These are phyloP conservation scores for Scolopax mira DNA, from an alignment of 2,113 vertebrate species.

Conservation along the genomic window DNA sequence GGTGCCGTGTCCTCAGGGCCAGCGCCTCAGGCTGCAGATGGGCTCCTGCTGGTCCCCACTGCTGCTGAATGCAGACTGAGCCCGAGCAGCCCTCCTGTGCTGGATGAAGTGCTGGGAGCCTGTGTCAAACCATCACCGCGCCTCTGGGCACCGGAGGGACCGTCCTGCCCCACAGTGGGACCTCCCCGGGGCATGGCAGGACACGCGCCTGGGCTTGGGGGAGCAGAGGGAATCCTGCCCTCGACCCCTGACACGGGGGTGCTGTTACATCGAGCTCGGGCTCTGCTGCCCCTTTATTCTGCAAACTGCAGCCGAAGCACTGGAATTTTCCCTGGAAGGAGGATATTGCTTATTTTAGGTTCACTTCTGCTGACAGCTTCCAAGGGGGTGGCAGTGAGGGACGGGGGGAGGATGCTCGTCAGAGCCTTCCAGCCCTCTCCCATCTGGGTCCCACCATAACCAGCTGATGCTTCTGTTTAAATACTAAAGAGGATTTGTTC, in stretches of 20 bases:
- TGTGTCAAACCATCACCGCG: fast-evolving
- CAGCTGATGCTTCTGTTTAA: neutral
- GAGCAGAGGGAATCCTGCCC: neutral
- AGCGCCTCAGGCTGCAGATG: fast-evolving
- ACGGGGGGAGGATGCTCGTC: neutral
- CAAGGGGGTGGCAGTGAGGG: neutral
- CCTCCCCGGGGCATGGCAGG: neutral
- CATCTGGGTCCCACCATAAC: neutral
- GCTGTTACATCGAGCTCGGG: neutral
- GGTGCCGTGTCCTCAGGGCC: neutral
- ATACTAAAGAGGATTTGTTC: neutral
- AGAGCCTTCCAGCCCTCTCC: neutral
- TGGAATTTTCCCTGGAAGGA: neutral
- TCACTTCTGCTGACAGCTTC: neutral
- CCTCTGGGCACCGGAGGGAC: fast-evolving
- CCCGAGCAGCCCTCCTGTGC: fast-evolving
- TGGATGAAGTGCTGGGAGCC: neutral
- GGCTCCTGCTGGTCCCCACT: neutral
- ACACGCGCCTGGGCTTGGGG: fast-evolving
- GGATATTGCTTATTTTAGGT: neutral
- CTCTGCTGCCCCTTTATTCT: neutral
- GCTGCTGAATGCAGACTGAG: neutral
- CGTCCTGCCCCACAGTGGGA: neutral
- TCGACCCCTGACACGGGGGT: too few relatives aligned
- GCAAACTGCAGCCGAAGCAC: neutral